phyloP scores from a whole-genome alignment of 1,140 invertebrate species.

The Drosophila azteca region DNA sequence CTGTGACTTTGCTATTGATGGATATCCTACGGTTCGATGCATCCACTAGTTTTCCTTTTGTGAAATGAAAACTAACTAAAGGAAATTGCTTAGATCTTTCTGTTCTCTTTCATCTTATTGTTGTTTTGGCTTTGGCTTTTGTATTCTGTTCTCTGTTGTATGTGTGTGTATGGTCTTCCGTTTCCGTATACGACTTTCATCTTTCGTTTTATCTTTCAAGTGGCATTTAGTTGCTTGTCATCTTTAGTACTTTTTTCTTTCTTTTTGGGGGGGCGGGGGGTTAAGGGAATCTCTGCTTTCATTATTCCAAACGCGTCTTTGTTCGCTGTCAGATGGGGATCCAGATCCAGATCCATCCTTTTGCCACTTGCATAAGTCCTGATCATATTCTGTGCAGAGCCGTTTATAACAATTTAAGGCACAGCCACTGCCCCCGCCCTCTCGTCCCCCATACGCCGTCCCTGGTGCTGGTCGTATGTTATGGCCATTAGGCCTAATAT shows the following conservation, averaged over 20 bases:
- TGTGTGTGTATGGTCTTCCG: neutral
- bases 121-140: slow-evolving; percentile 1
- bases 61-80: slow-evolving; percentile 15
- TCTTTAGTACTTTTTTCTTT: too few species aligned
- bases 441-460: neutral
- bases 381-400: slow-evolving; percentile 42
- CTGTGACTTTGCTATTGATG: slow-evolving; percentile 7
- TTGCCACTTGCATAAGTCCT: slow-evolving; percentile 43
- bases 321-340: neutral
- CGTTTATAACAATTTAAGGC: slow-evolving; percentile 63
- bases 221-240: too few species aligned
- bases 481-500: slow-evolving; percentile 79
- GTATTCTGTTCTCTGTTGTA: slow-evolving; percentile 18
- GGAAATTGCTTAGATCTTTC: slow-evolving; percentile 20
- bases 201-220: too few species aligned
- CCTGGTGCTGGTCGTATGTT: slow-evolving; percentile 56
- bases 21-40: slow-evolving; percentile 27
- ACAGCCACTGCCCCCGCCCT: neutral
- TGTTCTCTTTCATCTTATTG: neutral
- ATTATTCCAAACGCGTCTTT: neutral
- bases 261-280: too few species aligned
- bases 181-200: too few species aligned
- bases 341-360: neutral
- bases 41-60: slow-evolving; percentile 12
- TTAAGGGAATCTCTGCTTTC: neutral